Evolutionary conservation across 2,113 vertebrate species (phyloP), one percentile per base, ranked within the genome.

Genomic region (Fregata magnificens): DNA sequence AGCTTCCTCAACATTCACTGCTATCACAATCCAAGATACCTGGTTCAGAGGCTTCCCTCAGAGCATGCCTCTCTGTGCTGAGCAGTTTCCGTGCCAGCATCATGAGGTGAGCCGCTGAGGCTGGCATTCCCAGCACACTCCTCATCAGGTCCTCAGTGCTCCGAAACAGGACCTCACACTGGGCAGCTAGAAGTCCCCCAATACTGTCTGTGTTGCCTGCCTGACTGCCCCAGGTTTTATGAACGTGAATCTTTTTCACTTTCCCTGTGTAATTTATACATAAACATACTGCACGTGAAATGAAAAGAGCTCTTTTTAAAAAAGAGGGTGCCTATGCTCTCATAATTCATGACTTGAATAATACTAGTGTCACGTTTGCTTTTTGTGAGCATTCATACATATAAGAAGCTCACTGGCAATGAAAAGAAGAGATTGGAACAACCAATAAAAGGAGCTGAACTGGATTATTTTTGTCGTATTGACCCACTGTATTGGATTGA

Each of bases 31-130:
- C 44, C 45, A n/a, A 31, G n/a, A 42, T 2, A 36, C 11, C 59
- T 16, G 15, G 16, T 34, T 26, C 86, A 50, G 47, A 61, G 36
- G 32, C n/a, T 78, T 61, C 59, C 53, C 53, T 86, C 2, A 47
- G 10, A 42, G 11, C 4, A 15, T 3, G 6, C 7, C 12, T 44
- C 47, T 7, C 1, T 0, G 36, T 44, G 53, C 79, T 18, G 29
- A 31, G 36, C 34, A n/a, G 45, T 29, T 50, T 25, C 36, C 29
- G 6, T 2, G 0, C 15, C 45, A 38, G 59, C 47, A 28, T 7
- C 34, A 40, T 38, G 55, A 86, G n/a, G 12, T 9, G 10, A 61
- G 19, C 12, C 20, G 13, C n/a, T 3, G 32, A 13, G 31, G 21
- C 2, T 1, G 2, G 78, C 13, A 6, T 19, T 34, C 49, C 31